phyloP scores from a whole-genome alignment of 1,140 invertebrate species.

The Hycleus cichorii region DNA sequence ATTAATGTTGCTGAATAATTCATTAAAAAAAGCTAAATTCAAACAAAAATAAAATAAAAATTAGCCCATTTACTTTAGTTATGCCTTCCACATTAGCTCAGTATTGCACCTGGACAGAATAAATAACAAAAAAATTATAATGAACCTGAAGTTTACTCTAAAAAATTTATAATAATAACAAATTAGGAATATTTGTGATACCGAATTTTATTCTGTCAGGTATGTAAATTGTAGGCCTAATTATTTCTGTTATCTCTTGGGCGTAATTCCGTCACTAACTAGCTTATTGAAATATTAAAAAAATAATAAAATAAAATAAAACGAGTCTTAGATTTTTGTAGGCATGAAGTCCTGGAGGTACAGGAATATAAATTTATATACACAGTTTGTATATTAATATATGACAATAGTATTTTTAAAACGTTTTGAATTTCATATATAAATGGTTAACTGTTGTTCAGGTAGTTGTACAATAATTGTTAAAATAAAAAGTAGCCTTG shows the following conservation, averaged over 20 bases:
- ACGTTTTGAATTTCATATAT: slow-evolving; percentile 31
- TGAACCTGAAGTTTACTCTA: not conserved
- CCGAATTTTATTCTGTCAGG: slow-evolving; percentile 11
- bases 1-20: slow-evolving; percentile 68
- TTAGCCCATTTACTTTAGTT: slow-evolving; percentile 7
- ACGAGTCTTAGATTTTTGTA: not conserved
- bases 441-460: slow-evolving; percentile 30
- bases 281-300: not conserved
- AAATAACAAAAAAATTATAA: slow-evolving; percentile 1
- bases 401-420: slow-evolving; percentile 39
- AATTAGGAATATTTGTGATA: not conserved
- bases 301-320: slow-evolving; percentile 10
- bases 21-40: not conserved
- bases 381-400: slow-evolving; percentile 29
- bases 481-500: slow-evolving; percentile 25
- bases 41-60: not conserved
- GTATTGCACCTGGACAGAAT: slow-evolving; percentile 25
- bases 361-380: slow-evolving; percentile 16
- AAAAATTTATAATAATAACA: not conserved
- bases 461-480: slow-evolving; percentile 35
- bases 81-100: slow-evolving; percentile 28
- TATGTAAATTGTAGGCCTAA: slow-evolving; percentile 26
- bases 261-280: slow-evolving; percentile 7
- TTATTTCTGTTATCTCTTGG: slow-evolving; percentile 29
- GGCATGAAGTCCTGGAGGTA: not conserved